phyloP scores from a whole-genome alignment of 2,113 vertebrate species.

The Osmerus mordax region DNA sequence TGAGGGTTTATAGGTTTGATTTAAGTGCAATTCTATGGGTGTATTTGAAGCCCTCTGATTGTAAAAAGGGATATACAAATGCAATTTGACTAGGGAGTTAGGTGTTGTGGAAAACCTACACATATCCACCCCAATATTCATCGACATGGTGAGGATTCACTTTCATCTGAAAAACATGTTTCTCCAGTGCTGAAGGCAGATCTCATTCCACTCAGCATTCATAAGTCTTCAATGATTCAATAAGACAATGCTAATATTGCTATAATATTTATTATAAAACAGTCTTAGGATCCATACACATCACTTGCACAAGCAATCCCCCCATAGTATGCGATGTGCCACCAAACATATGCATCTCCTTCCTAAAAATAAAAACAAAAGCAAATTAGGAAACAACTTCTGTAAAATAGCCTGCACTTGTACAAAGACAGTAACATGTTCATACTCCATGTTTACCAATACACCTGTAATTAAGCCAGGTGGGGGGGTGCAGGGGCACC shows the following conservation, averaged over 20 bases:
- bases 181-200: no score
- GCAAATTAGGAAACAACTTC: neutral
- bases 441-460: conserved; percentile 7
- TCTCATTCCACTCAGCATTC: no score
- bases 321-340: conserved; percentile 13
- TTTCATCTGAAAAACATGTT: no score
- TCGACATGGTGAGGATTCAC: no score
- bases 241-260: neutral
- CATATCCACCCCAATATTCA: no score
- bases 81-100: no score
- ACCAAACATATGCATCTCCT: conserved; percentile 26
- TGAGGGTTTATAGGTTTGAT: no score
- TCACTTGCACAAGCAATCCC: conserved; percentile 17
- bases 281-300: neutral
- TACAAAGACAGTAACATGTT: neutral
- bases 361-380: conserved; percentile 46
- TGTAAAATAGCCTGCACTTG: neutral
- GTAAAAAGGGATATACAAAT: no score
- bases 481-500: neutral
- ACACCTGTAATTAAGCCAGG: neutral
- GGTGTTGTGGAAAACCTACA: no score
- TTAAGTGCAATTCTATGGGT: no score
- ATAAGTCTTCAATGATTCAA: no score
- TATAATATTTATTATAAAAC: conserved; percentile 60
- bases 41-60: no score